Evolutionary conservation across 2,888 invertebrate genomes (phyloP).

Genomic region (Cerastis rubricosa): DNA sequence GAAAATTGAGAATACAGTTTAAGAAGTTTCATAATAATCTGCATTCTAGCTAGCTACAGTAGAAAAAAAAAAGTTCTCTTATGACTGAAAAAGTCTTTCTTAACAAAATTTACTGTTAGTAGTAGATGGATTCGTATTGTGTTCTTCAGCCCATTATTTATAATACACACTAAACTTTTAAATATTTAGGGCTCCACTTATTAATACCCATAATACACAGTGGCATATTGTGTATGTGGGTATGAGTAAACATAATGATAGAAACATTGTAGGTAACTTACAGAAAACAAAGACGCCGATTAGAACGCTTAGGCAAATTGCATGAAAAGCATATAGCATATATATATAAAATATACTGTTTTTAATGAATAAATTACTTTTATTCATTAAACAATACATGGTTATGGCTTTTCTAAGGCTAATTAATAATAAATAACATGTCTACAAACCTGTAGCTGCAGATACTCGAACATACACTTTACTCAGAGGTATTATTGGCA

Average conservation of each 20-base stretch:
- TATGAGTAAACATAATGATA: background rate
- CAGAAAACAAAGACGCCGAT: constrained; percentile 8
- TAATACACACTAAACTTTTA: background rate
- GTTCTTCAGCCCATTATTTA: background rate
- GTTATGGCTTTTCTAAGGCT: background rate
- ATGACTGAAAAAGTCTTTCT: too few species aligned
- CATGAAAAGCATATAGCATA: background rate
- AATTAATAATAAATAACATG: constrained; percentile 22
- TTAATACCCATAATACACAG: background rate
- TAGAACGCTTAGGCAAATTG: background rate
- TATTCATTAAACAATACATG: background rate
- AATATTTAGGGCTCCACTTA: background rate
- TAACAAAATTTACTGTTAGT: background rate
- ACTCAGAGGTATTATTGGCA: constrained; percentile 87
- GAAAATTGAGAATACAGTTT: too few species aligned
- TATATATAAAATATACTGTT: background rate
- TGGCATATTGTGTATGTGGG: background rate
- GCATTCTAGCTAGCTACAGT: too few species aligned
- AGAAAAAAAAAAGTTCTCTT: too few species aligned
- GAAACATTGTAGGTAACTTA: background rate
- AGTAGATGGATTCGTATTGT: background rate
- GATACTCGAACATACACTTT: constrained; percentile 88
- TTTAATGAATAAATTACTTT: background rate
- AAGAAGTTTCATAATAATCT: too few species aligned
- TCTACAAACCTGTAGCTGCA: constrained; percentile 84